A percentile compares a stretch with the other conserved stretches of the same genome.
Evolutionary conservation across 2,888 invertebrate genomes (phyloP).

Genomic region (Bimastos eiseni): DNA sequence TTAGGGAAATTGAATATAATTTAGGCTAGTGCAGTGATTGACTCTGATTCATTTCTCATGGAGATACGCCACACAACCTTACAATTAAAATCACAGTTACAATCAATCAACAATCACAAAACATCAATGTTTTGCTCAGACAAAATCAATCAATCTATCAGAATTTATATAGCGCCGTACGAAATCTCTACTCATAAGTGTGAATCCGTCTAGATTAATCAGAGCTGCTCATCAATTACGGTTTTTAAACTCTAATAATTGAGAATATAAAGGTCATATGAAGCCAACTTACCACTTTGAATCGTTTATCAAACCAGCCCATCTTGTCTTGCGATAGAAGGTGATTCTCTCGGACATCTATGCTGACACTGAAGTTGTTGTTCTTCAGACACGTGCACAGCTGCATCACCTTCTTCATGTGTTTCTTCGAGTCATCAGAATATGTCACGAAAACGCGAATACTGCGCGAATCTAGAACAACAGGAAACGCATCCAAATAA

Average conservation of each 20-base stretch:
- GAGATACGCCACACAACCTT: too few relatives aligned
- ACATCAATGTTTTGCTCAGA: too few relatives aligned
- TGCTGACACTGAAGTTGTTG: conserved; percentile 52
- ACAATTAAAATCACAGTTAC: too few relatives aligned
- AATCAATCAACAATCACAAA: too few relatives aligned
- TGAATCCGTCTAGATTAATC: too few relatives aligned
- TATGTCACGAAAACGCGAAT: conserved; percentile 52
- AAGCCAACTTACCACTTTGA: conserved; percentile 44
- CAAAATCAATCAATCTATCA: too few relatives aligned
- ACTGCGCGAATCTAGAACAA: not conserved
- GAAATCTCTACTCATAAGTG: too few relatives aligned
- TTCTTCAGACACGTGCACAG: conserved; percentile 51
- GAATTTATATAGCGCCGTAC: too few relatives aligned
- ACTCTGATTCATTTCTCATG: too few relatives aligned
- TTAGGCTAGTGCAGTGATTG: too few relatives aligned
- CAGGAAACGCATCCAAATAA: not conserved
- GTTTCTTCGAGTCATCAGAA: conserved; percentile 49
- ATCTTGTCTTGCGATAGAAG: conserved; percentile 42
- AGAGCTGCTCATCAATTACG: not conserved
- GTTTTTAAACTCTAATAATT: not conserved
- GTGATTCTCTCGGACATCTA: conserved; percentile 48
- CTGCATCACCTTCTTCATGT: conserved; percentile 49
- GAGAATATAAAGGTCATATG: not conserved
- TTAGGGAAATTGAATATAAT: too few relatives aligned
- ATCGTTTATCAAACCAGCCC: conserved; percentile 46